Evolutionary conservation across 2,113 vertebrate species (phyloP).

Genomic region (Scolopax mira): DNA sequence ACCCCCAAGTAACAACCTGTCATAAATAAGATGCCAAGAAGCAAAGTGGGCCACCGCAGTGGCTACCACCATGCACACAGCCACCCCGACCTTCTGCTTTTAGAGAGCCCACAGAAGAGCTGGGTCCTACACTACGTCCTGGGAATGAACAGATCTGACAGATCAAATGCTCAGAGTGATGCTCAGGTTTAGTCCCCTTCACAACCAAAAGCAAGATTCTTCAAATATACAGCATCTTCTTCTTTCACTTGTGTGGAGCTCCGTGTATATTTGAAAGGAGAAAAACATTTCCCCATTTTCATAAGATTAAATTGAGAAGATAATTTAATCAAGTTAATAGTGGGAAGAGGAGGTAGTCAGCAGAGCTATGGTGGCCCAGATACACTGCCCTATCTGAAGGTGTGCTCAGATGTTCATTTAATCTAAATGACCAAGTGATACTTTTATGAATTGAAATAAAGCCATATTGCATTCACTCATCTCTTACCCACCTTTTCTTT

Average conservation of each 20-base stretch:
- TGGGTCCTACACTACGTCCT: fast-evolving
- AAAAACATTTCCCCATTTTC: neutral
- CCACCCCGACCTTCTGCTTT: neutral
- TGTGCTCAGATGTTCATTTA: neutral
- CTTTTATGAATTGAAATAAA: neutral
- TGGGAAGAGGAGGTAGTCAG: neutral
- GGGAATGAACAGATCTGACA: neutral
- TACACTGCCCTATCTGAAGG: neutral
- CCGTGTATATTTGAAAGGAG: neutral
- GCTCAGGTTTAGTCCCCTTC: neutral
- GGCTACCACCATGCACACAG: neutral
- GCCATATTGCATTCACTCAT: neutral
- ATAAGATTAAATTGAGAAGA: neutral
- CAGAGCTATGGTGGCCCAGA: neutral
- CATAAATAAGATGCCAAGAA: neutral
- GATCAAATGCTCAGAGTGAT: neutral
- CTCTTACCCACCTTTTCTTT: constrained; percentile 41
- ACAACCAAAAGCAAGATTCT: neutral
- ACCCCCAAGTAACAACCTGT: neutral
- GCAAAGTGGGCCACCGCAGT: neutral
- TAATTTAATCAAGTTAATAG: neutral
- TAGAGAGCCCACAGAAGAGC: neutral
- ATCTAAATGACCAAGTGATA: neutral
- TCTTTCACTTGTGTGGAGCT: neutral
- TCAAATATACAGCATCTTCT: neutral